Conservation (phyloP, 2,888 invertebrate species). For the Aporophyla lueneburgensis region DNA sequence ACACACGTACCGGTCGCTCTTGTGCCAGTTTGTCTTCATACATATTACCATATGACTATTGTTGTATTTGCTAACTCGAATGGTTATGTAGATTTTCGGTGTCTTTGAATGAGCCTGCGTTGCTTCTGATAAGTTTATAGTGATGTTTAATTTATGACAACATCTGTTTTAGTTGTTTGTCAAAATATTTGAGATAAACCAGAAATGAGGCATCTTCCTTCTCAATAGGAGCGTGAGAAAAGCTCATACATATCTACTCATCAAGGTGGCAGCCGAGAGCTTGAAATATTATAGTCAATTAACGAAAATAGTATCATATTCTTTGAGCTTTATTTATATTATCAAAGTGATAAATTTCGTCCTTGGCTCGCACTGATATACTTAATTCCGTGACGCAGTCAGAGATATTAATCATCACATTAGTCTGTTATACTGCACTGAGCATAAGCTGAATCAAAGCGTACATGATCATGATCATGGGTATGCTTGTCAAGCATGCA, state of each 20-base stretch:
- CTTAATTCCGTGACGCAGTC: slow-evolving; percentile 42
- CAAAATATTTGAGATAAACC: neutral
- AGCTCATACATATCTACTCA: neutral
- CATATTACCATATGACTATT: slow-evolving; percentile 62
- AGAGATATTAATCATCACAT: slow-evolving; percentile 43
- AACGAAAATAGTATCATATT: slow-evolving; percentile 4
- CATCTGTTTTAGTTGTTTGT: neutral
- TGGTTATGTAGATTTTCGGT: slow-evolving; percentile 34
- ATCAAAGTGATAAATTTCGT: slow-evolving; percentile 47
- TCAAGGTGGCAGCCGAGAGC: neutral
- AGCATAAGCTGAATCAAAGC: neutral
- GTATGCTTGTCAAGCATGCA: slow-evolving; percentile 12
- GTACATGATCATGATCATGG: neutral
- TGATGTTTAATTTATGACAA: neutral
- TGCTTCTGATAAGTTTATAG: slow-evolving; percentile 18
- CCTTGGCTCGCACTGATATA: slow-evolving; percentile 52
- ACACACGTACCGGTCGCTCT: slow-evolving; percentile 73
- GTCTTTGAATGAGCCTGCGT: slow-evolving; percentile 21
- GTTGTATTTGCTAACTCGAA: slow-evolving; percentile 39
- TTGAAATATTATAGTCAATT: neutral
- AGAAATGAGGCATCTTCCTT: neutral
- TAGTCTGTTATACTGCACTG: slow-evolving; percentile 24
- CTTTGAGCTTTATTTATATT: slow-evolving; percentile 29
- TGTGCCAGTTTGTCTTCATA: slow-evolving; percentile 74
- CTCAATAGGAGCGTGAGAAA: no score